Conservation (phyloP, 2,888 invertebrate species). For the Pterobdella sp. region DNA sequence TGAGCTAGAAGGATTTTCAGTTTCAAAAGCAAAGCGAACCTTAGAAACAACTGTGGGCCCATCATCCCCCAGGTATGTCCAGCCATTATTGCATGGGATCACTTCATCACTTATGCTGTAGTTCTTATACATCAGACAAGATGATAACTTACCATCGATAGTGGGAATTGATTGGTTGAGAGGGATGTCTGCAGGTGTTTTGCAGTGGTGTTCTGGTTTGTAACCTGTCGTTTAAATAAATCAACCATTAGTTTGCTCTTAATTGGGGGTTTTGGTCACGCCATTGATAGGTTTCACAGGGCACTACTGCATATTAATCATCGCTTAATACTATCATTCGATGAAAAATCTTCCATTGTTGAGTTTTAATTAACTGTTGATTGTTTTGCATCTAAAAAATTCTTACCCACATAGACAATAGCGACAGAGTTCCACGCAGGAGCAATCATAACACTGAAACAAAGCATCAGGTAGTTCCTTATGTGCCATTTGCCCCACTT, state of each 20-base stretch:
- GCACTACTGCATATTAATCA: no score
- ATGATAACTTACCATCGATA: constrained; percentile 19
- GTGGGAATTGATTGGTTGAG: constrained; percentile 30
- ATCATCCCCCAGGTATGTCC: constrained; percentile 33
- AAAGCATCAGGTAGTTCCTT: constrained; percentile 35
- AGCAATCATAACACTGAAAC: constrained; percentile 37
- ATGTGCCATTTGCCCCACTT: constrained; percentile 38
- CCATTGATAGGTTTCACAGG: no score
- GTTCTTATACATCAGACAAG: constrained; percentile 33
- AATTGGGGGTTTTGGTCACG: no score
- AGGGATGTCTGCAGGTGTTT: constrained; percentile 18
- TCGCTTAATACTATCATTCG: no score
- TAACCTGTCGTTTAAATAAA: no score
- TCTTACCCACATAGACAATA: constrained; percentile 39
- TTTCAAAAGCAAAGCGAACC: no score
- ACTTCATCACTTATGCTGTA: constrained; percentile 21
- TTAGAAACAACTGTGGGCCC: constrained; percentile 37
- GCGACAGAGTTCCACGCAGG: constrained; percentile 39
- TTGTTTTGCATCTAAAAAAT: no score
- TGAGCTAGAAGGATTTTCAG: no score
- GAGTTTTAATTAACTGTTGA: no score
- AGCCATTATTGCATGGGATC: constrained; percentile 34
- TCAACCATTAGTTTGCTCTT: no score
- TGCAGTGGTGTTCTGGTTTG: constrained; percentile 32
- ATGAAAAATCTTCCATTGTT: no score